Evolutionary conservation across 2,113 vertebrate species (phyloP), one percentile per base, ranked within the genome.

Genomic region (Mionectes macconnelli): DNA sequence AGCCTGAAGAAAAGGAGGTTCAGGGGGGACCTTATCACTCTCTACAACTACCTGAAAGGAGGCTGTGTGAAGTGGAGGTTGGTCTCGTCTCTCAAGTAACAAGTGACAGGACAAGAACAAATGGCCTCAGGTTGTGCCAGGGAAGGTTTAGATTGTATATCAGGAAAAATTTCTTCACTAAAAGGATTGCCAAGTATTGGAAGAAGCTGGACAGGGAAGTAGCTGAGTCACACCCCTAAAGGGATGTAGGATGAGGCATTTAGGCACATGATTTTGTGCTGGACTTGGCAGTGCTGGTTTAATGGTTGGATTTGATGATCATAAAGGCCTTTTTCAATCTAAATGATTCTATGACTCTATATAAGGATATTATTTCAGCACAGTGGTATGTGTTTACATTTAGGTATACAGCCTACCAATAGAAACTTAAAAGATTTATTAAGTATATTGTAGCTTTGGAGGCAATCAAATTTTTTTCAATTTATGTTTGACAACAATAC

Each of bases 61-160:
- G 53, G 33, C 0, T 55, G 33, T 0, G 33, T 0, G 8, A 52
- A 37, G 37, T 8, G 6, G 9, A 21, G 2, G 2, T 30, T 0
- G 0, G 28, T 11, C 13, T 67, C 40, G 55, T 60, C 35, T 76
- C 30, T 9, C 33, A 82, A 4, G 20, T 21, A 28, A n/a, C 2
- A 31, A 56, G 53, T 1, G 3, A 62, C 0, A 77, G 33, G 8
- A 40, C 2, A 8, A 85, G 16, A 52, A 9, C 19, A 86, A 42
- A 63, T 1, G 2, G 22, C 23, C 39, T 53, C 27, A 39, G 45
- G 16, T 40, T 67, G 8, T 3, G 8, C 2, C 19, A 68, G 9
- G 18, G 24, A 14, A 44, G 44, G 31, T 84, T 88, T 31, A 75
- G 12, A 7, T 8, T 24, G 44, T 19, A 23, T 23, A 59, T 33